These are phyloP conservation scores for Andrena bucephala DNA, from an alignment of 2,888 invertebrate species.

Conservation along the genomic window DNA sequence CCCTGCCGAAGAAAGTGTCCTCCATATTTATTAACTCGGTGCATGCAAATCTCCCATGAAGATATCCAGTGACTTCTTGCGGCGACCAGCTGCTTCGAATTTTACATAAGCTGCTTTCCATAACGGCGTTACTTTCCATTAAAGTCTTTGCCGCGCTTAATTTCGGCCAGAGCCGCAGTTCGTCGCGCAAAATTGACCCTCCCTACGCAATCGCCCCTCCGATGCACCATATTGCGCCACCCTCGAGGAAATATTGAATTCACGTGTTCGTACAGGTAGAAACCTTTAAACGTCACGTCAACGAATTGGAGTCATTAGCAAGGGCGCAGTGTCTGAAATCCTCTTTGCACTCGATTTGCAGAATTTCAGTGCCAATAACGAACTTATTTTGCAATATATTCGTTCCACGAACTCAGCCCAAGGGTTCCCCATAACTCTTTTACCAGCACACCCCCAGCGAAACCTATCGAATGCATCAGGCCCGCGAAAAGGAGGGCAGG, in stretches of 20 bases:
- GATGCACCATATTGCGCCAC: background rate
- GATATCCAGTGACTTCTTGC: conserved; percentile 30
- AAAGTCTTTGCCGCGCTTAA: conserved; percentile 45
- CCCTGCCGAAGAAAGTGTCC: background rate
- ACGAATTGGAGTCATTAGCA: too few relatives aligned
- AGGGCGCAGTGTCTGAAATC: too few relatives aligned
- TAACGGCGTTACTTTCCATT: conserved; percentile 61
- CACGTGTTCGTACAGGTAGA: background rate
- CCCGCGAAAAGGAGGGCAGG: background rate
- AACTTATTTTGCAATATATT: too few relatives aligned
- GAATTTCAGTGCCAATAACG: too few relatives aligned
- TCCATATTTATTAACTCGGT: conserved; percentile 5
- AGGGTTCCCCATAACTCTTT: too few relatives aligned
- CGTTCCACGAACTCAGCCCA: too few relatives aligned
- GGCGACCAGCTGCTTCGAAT: conserved; percentile 59
- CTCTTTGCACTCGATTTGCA: too few relatives aligned
- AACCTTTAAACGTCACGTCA: background rate
- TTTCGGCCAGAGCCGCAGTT: conserved; percentile 57
- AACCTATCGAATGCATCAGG: too few relatives aligned
- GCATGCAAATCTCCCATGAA: conserved; percentile 7
- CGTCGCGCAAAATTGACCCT: conserved; percentile 24
- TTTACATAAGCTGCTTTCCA: conserved; percentile 71
- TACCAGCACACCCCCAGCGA: too few relatives aligned
- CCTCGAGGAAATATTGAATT: background rate
- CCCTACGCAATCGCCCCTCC: background rate